Percentiles rank a stretch among this genome's conserved stretches.
These are phyloP conservation scores for Acyrthosiphon pisum DNA, from an alignment of 1,140 invertebrate species.

Conservation along the genomic window DNA sequence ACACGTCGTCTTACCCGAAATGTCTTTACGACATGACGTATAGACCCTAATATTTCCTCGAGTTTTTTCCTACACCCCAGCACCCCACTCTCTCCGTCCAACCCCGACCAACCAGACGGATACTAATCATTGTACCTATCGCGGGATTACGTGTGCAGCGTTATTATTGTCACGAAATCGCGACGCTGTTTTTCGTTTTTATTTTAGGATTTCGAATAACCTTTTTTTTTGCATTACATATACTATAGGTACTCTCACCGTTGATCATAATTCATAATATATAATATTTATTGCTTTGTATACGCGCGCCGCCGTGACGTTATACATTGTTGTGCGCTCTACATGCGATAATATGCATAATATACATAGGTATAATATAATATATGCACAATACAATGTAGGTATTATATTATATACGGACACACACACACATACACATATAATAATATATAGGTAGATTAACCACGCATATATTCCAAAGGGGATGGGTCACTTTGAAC, in stretches of 20 bases:
- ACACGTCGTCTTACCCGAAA: not conserved
- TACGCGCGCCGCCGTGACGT: not conserved
- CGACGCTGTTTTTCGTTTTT: not conserved
- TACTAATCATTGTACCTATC: not conserved
- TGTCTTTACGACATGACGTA: not conserved
- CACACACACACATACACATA: not conserved
- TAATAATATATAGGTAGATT: not conserved
- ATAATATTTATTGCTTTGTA: not conserved
- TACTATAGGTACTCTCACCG: not conserved
- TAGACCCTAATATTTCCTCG: not conserved
- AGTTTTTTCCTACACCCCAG: not conserved
- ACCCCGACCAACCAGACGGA: not conserved
- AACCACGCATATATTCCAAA: not conserved
- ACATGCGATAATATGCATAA: not conserved
- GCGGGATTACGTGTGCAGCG: not conserved
- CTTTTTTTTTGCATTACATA: not conserved
- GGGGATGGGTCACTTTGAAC: conserved; percentile 18
- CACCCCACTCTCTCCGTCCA: not conserved
- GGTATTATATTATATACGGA: not conserved
- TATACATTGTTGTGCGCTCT: not conserved
- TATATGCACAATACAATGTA: not conserved
- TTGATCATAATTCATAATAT: not conserved
- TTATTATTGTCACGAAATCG: not conserved
- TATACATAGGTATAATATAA: not conserved
- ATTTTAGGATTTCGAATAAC: not conserved